phyloP scores from a whole-genome alignment of 2,113 vertebrate species.

The Hydrolagus affinis region DNA sequence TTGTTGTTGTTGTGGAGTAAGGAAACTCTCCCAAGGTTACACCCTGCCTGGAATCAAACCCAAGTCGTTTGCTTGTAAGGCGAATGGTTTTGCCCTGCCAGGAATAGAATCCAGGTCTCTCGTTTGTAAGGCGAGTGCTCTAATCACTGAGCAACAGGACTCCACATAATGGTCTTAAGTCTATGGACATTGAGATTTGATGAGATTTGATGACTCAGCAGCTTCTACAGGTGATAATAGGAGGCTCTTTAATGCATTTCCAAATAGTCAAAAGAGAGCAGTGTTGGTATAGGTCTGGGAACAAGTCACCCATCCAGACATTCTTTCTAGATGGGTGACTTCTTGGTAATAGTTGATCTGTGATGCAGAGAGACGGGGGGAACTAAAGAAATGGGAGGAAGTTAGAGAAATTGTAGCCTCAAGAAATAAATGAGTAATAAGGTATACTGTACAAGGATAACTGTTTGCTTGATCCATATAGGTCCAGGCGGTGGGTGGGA shows the following conservation, averaged over 20 bases:
- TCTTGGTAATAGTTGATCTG: conserved; percentile 37
- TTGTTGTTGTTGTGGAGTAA: background rate
- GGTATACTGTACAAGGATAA: background rate
- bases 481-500: background rate
- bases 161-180: no score
- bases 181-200: no score
- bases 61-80: no score
- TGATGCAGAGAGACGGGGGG: conserved; percentile 29
- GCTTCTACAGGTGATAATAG: no score
- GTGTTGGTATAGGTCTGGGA: background rate
- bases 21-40: background rate
- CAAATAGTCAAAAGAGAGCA: background rate
- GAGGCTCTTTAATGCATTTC: background rate
- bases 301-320: background rate
- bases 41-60: no score
- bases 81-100: no score
- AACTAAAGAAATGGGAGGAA: background rate
- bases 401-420: background rate
- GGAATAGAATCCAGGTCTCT: no score
- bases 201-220: no score
- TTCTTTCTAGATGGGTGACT: background rate
- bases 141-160: no score
- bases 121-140: no score
- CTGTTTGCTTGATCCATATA: background rate
- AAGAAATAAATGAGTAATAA: background rate